Conservation (phyloP, 1,140 invertebrate genomes). For the Goniozus legneri region DNA sequence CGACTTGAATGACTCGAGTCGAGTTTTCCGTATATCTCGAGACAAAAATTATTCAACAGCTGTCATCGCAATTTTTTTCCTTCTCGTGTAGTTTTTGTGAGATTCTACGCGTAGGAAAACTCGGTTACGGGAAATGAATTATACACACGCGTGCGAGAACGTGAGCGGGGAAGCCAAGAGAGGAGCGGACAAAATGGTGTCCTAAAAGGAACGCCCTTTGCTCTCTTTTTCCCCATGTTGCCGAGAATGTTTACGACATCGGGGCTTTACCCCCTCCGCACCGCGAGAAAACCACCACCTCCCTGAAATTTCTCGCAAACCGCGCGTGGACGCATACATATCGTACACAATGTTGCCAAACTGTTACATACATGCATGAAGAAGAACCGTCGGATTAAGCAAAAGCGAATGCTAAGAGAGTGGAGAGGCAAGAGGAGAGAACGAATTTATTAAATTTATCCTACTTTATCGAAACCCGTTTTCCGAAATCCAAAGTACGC, state of each 20-base stretch:
- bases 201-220: conserved; percentile 24
- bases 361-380: not conserved
- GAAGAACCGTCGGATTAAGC: not conserved
- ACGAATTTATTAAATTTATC: not conserved
- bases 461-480: too few relatives aligned
- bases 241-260: conserved; percentile 21
- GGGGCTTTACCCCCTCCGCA: conserved; percentile 2
- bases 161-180: conserved; percentile 29
- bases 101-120: too few relatives aligned
- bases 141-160: conserved; percentile 28
- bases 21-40: too few relatives aligned
- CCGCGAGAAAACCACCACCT: not conserved
- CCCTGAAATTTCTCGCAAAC: conserved; percentile 7
- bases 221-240: conserved; percentile 10
- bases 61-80: too few relatives aligned
- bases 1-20: too few relatives aligned
- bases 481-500: too few relatives aligned
- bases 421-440: too few relatives aligned
- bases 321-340: conserved; percentile 5
- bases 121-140: conserved; percentile 39
- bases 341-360: not conserved
- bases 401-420: not conserved
- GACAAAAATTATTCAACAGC: too few relatives aligned
- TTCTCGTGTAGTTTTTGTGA: too few relatives aligned
- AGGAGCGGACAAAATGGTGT: conserved; percentile 38